Evolutionary conservation across 2,888 invertebrate genomes (phyloP), one percentile per base, ranked within the genome.

Genomic region (Peribatodes rhomboidaria): DNA sequence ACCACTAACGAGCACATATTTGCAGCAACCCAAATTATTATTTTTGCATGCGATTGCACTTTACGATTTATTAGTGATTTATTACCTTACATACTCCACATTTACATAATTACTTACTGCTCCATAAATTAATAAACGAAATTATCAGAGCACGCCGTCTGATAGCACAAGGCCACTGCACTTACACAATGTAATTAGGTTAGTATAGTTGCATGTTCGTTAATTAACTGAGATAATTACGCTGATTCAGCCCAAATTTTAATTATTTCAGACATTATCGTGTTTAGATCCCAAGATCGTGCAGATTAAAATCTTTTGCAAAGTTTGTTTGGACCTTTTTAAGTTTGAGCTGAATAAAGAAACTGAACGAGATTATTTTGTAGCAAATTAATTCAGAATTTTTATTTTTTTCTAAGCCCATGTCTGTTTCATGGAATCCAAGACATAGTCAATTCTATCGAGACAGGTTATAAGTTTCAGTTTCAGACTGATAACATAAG

Each of bases 111-210:
- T 60, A 14, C 44, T 8, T n/a, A 59, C 35, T 58, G 50, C 55
- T 62, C 58, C 33, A 61, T 31, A 44, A 33, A 62, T 57, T 53
- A 54, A 39, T 47, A 60, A 65, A 61, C 54, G 54, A 14, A 76
- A 62, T 81, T 82, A 84, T 71, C 75, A 85, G 87, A 86, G 84
- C 86, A 76, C 72, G 68, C 72, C 73, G 73, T 74, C 64, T 68
- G 74, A 70, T 73, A 65, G 14, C 16, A 73, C 81, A 87, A 86
- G 83, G 84, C 75, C 80, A 71, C 53, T 67, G 20, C 56, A 68
- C 39, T 76, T 73, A 65, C 72, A 73, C 69, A 74, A 73, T 57
- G 54, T 61, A 61, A 69, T 66, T 66, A 61, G 35, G 27, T 47
- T 27, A 70, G 65, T 49, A 63, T 39, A 42, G 42, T 54, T 63